A percentile compares a stretch with the other conserved stretches of the same genome.
These are phyloP conservation scores for Rousettus madagascariensis DNA, from an alignment of 2,797 vertebrate species.

Conservation along the genomic window DNA sequence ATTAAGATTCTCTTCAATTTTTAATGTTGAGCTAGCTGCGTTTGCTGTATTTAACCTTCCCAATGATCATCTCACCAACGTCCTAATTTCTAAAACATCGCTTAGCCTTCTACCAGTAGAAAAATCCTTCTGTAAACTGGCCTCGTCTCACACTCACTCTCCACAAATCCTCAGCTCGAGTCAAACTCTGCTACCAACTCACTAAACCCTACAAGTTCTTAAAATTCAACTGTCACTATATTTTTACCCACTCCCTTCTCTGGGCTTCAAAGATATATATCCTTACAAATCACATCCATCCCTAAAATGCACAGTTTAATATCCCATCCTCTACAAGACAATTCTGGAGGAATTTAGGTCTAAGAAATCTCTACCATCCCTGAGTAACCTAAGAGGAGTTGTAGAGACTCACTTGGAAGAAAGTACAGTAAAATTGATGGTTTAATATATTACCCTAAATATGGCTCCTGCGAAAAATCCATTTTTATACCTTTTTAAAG, in stretches of 20 bases:
- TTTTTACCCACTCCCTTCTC: not conserved
- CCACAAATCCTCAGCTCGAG: not conserved
- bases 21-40: not conserved
- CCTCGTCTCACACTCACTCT: not conserved
- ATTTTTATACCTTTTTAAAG: slow-evolving; percentile 35
- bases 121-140: not conserved
- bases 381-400: not conserved
- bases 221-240: not conserved
- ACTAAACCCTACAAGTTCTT: slow-evolving; percentile 10
- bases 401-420: slow-evolving; percentile 9
- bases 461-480: slow-evolving; percentile 35
- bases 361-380: not conserved
- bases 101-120: not conserved
- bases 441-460: slow-evolving; percentile 33
- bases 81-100: slow-evolving; percentile 9
- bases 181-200: not conserved
- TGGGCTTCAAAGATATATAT: not conserved
- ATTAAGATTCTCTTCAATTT: not conserved
- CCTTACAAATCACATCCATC: not conserved
- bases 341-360: not conserved
- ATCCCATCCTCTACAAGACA: slow-evolving; percentile 22
- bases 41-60: slow-evolving; percentile 5
- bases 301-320: not conserved
- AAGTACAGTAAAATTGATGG: not conserved
- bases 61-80: not conserved